Evolutionary conservation across 1,140 invertebrate species (phyloP).

Genomic region (Ceratina australensis): DNA sequence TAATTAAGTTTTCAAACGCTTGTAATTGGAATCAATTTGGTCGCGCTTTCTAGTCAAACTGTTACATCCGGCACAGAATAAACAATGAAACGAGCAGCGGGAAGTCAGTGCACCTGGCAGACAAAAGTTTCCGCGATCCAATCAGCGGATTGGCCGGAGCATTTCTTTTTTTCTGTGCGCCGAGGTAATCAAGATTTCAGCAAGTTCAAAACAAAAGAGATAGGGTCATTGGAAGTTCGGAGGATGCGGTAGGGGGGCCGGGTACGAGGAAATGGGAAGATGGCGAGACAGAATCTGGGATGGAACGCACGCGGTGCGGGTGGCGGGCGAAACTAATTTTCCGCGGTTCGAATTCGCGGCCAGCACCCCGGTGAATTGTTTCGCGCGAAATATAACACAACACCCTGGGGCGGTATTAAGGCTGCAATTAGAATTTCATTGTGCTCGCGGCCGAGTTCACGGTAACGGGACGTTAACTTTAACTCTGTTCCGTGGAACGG

Average conservation of each 20-base stretch:
- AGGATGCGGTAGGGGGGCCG: background rate
- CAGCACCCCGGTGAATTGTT: slow-evolving; percentile 18
- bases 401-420: slow-evolving; percentile 22
- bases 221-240: background rate
- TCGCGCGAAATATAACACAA: slow-evolving; percentile 26
- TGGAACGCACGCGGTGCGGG: background rate
- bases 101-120: background rate
- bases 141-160: slow-evolving; percentile 34
- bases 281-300: background rate
- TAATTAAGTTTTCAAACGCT: no score
- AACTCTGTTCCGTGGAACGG: background rate
- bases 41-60: background rate
- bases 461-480: slow-evolving; percentile 11
- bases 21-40: no score
- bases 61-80: background rate
- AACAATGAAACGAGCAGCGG: background rate
- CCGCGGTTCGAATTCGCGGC: slow-evolving; percentile 31
- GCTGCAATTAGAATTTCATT: slow-evolving; percentile 42
- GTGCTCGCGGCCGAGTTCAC: slow-evolving; percentile 23
- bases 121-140: slow-evolving; percentile 19
- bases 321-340: slow-evolving; percentile 20
- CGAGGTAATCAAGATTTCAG: slow-evolving; percentile 43
- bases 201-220: slow-evolving; percentile 36
- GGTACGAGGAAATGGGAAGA: no score
- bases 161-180: slow-evolving; percentile 2